Base-by-base conservation (phyloP, 2,888 invertebrate genomes). In the Machimus atricapillus region DNA sequence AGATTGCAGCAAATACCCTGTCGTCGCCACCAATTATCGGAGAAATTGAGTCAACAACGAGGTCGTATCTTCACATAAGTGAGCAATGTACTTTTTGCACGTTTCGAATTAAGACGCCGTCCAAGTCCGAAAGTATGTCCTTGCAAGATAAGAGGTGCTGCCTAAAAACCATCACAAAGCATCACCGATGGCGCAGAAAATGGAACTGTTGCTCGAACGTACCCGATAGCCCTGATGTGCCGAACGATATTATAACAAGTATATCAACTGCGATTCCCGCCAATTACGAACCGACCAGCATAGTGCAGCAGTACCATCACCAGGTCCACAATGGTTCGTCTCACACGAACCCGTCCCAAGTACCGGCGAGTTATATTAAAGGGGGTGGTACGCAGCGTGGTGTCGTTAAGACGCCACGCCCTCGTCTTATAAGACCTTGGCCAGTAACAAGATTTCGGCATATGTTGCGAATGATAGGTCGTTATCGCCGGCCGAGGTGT, bases 121-220 rank as follows among this genome's bases (percentile, higher is more conserved):
- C 90, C 12, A 90, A 88, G 58, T 86, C 87, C 5, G 89, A 89
- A 37, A 88, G 78, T 81, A 87, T 89, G 74, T 87, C 88, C 34
- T 73, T 87, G 9, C 89, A 90, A 83, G 89, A 90, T 87, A 90
- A 90, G 78, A 89, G 90, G 6, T 91, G 91, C 88, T 90, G 91
- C 78, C 90, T 91, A 86, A 91, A 92, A 88, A 90, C 91, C 14
- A 92, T 93, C 56, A 92, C 92, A 34, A 93, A 93, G 87, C 92
- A 93, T 87, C 93, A 93, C 88, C 91, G 93, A 37, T 93, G 93
- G 92, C 91, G 93, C 56, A 93, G 93, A 89, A 94, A 93, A 92
- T 94, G 94, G 94, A 94, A 94, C 89, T 94, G 94, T 89, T 94
- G 94, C 89, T 92, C 94, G 74, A 93, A 93, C 46, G 94, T 94